Percentiles rank a stretch among this genome's conserved stretches.
These are phyloP conservation scores for Dryoscopus gambensis DNA, from an alignment of 2,113 vertebrate species.

Conservation along the genomic window DNA sequence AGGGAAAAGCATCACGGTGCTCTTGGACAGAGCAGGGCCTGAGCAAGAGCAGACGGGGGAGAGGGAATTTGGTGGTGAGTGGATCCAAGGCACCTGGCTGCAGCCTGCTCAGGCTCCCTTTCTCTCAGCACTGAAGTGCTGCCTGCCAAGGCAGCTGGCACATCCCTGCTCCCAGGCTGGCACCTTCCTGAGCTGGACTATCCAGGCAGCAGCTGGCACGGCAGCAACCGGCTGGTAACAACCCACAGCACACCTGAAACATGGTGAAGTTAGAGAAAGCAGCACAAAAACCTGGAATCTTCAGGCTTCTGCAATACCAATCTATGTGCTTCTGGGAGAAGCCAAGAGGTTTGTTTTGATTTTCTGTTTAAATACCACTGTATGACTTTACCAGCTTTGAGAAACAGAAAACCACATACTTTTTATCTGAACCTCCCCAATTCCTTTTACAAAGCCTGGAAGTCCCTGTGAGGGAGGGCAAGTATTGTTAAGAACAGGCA, in stretches of 20 bases:
- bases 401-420: neutral
- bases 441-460: neutral
- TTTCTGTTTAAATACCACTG: neutral
- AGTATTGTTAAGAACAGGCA: neutral
- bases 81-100: neutral
- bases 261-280: neutral
- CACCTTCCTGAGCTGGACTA: neutral
- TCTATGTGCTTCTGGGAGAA: neutral
- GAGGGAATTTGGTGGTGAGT: neutral
- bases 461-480: neutral
- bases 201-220: slow-evolving; percentile 6
- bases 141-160: neutral
- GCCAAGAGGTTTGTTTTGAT: neutral
- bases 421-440: neutral
- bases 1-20: neutral
- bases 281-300: neutral
- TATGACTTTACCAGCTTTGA: neutral
- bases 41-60: slow-evolving; percentile 55
- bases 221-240: neutral
- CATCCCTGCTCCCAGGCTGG: neutral
- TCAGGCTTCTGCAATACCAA: neutral
- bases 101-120: slow-evolving; percentile 14
- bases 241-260: neutral
- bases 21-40: neutral
- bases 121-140: neutral